Conservation (phyloP, 2,797 vertebrate species). For the Coccyzus lansbergi region DNA sequence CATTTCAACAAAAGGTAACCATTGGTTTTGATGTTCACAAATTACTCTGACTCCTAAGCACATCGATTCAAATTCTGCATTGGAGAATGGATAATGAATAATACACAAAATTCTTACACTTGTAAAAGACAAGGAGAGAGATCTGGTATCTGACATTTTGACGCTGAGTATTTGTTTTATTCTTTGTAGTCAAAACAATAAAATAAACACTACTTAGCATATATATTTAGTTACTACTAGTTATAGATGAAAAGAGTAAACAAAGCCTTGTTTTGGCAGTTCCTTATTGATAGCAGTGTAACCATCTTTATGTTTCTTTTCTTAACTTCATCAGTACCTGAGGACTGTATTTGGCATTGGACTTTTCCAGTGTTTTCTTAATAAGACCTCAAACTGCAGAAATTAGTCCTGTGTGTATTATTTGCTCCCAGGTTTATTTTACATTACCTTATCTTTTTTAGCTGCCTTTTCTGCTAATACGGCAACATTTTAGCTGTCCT, state of each 20-base stretch:
- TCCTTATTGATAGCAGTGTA: neutral
- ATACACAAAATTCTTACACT: neutral
- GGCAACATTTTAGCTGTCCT: neutral
- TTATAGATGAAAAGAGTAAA: neutral
- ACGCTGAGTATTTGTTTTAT: neutral
- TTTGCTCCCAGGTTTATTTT: neutral
- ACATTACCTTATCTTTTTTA: conserved; percentile 1
- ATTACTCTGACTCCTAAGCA: neutral
- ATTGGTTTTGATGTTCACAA: neutral
- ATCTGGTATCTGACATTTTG: neutral
- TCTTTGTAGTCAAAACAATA: neutral
- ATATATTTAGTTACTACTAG: neutral
- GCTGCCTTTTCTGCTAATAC: neutral
- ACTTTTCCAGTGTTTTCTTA: neutral
- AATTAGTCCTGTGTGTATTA: neutral
- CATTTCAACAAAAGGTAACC: neutral
- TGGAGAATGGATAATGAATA: neutral
- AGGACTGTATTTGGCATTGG: neutral
- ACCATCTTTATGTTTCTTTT: neutral
- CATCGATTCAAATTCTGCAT: neutral
- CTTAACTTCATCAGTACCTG: neutral
- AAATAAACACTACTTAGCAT: neutral
- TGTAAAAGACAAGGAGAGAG: neutral
- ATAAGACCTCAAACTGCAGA: neutral
- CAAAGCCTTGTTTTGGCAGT: neutral